Conservation (phyloP, 2,888 invertebrate genomes). For the Idaea straminata region DNA sequence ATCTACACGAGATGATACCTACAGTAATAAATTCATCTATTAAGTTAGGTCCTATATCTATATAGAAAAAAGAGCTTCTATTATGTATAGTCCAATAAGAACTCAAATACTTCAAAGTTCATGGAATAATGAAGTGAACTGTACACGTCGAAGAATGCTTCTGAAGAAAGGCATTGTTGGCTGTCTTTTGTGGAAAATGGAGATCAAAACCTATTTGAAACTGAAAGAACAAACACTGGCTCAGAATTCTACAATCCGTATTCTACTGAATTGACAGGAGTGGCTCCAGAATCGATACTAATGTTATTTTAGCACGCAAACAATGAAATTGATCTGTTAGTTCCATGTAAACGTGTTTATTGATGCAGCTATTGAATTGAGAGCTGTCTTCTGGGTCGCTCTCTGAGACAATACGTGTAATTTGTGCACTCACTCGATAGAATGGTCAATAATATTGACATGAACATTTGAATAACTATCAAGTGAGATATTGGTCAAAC, state of each 20-base stretch:
- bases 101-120: no score
- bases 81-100: no score
- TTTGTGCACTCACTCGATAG: neutral
- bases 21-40: no score
- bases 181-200: no score
- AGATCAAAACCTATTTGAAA: no score
- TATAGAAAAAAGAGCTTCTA: neutral
- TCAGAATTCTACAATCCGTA: neutral
- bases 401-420: neutral
- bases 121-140: no score
- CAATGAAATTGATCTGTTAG: neutral
- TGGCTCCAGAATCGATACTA: neutral
- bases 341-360: neutral
- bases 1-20: neutral
- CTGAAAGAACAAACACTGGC: neutral
- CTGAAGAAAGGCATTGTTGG: no score
- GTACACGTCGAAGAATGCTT: no score
- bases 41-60: neutral
- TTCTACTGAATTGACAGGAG: neutral
- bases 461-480: no score
- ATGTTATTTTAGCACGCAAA: neutral
- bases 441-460: no score
- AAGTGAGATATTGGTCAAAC: no score
- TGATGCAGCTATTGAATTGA: neutral
- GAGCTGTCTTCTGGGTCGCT: neutral